phyloP scores from a whole-genome alignment of 1,140 invertebrate genomes.

The Thereuonema tuberculata region DNA sequence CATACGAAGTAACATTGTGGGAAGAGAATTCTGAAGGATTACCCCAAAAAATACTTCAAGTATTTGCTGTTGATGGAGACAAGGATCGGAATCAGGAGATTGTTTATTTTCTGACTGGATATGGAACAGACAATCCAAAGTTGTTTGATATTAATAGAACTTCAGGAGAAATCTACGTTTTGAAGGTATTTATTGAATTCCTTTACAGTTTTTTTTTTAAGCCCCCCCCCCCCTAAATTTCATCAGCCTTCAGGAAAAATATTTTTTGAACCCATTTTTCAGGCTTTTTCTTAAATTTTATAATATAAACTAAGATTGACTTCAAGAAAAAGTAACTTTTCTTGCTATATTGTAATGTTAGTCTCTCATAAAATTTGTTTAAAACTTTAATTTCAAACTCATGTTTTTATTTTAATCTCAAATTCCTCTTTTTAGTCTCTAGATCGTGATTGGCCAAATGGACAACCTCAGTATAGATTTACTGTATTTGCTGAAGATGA shows the following conservation, averaged over 20 bases:
- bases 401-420: no score
- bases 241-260: no score
- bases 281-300: not conserved
- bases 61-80: conserved; percentile 6
- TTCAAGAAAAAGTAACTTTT: no score
- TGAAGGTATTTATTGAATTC: conserved; percentile 1
- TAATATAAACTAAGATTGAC: no score
- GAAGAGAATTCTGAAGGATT: conserved; percentile 18
- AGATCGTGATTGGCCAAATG: conserved; percentile 72
- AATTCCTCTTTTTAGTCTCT: conserved; percentile 40
- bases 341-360: no score
- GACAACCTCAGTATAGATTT: conserved; percentile 66
- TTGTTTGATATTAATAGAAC: not conserved
- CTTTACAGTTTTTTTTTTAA: no score
- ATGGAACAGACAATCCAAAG: not conserved
- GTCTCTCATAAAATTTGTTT: no score
- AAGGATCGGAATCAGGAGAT: conserved; percentile 5
- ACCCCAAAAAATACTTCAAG: conserved; percentile 3
- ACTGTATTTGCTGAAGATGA: conserved; percentile 70
- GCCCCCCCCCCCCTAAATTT: no score
- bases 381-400: no score
- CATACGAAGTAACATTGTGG: conserved; percentile 22
- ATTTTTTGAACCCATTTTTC: not conserved
- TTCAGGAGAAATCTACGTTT: conserved; percentile 1
- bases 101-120: conserved; percentile 1